Conservation (phyloP, 2,797 vertebrate species). For the Brachymystax lenok region DNA sequence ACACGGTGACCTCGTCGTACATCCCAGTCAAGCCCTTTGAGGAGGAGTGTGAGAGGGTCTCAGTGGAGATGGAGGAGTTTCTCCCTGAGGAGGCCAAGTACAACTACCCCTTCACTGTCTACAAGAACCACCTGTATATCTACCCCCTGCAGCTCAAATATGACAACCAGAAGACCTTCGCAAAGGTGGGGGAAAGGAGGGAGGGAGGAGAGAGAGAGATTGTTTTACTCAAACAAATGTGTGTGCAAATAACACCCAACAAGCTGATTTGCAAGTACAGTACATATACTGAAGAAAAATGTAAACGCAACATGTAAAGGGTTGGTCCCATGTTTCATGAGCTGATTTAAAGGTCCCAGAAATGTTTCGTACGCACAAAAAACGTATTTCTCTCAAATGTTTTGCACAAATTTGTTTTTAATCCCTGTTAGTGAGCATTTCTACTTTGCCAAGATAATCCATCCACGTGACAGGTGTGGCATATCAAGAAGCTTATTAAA, state of each 20-base stretch:
- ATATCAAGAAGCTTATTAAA: no score
- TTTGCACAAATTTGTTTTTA: no score
- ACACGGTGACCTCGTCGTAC: slow-evolving; percentile 91
- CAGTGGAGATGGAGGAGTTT: slow-evolving; percentile 93
- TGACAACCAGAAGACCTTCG: slow-evolving; percentile 95
- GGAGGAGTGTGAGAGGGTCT: slow-evolving; percentile 79
- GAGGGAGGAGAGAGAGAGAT: background rate
- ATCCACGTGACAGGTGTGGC: no score
- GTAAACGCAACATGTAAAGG: no score
- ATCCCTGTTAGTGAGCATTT: no score
- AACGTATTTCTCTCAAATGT: no score
- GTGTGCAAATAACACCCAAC: background rate
- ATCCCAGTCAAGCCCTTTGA: slow-evolving; percentile 91
- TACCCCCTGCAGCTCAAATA: slow-evolving; percentile 95
- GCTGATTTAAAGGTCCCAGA: no score
- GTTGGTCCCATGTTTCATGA: no score
- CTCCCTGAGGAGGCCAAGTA: slow-evolving; percentile 90
- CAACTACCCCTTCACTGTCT: slow-evolving; percentile 91
- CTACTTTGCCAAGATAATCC: no score
- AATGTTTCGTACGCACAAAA: no score
- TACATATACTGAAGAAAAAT: no score
- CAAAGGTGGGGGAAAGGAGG: slow-evolving; percentile 81
- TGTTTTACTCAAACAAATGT: background rate
- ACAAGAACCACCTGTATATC: slow-evolving; percentile 94
- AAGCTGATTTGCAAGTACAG: no score